Percentiles rank a stretch among this genome's conserved stretches.
Conservation (phyloP, 2,888 invertebrate species). For the Thera britannica region DNA sequence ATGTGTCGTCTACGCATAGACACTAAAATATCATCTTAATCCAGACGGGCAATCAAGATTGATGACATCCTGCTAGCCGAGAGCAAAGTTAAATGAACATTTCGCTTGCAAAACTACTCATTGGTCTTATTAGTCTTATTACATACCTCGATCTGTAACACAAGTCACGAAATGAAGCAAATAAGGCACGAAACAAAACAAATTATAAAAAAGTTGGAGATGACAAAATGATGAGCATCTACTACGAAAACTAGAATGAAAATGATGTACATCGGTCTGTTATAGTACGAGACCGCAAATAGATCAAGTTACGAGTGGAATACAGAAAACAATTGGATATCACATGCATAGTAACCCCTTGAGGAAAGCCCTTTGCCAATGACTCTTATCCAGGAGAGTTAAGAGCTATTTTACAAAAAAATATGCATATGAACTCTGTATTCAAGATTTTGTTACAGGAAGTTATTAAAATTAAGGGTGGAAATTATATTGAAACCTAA, state of each 20-base stretch:
- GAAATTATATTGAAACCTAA: constrained; percentile 3
- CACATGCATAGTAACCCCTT: constrained; percentile 39
- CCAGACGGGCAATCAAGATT: constrained; percentile 41
- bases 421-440: constrained; percentile 31
- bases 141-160: constrained; percentile 25
- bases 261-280: constrained; percentile 47
- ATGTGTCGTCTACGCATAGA: constrained; percentile 6
- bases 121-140: constrained; percentile 23
- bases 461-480: constrained; percentile 20
- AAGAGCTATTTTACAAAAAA: constrained; percentile 25
- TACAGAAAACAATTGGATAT: constrained; percentile 43
- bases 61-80: constrained; percentile 42
- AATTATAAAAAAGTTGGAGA: constrained; percentile 1
- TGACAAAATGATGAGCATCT: constrained; percentile 44
- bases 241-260: constrained; percentile 57
- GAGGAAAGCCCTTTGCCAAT: constrained; percentile 31
- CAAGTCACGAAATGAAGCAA: constrained; percentile 1
- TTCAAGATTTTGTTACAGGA: constrained; percentile 37
- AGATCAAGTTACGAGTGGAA: constrained; percentile 47
- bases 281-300: constrained; percentile 53
- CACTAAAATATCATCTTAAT: constrained; percentile 39
- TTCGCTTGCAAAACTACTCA: constrained; percentile 31
- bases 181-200: background rate
- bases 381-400: constrained; percentile 23
- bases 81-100: constrained; percentile 39